A percentile compares a stretch with the other conserved stretches of the same genome.
Evolutionary conservation across 2,113 vertebrate species (phyloP).

Genomic region (Polypterus senegalus): DNA sequence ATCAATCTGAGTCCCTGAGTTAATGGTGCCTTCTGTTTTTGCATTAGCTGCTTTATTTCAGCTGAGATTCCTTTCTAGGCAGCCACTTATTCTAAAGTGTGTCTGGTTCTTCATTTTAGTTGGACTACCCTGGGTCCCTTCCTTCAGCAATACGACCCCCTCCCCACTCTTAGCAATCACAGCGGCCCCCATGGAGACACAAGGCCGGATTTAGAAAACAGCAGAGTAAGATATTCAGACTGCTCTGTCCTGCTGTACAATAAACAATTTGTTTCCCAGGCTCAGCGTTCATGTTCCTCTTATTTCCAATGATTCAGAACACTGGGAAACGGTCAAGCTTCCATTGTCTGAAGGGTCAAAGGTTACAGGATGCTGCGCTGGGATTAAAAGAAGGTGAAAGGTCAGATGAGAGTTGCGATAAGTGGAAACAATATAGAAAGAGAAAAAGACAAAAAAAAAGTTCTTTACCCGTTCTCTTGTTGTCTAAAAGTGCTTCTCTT

Average conservation of each 20-base stretch:
- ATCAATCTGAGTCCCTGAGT: too few relatives aligned
- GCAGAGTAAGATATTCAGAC: conserved; percentile 19
- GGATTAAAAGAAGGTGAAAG: conserved; percentile 56
- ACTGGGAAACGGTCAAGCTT: conserved; percentile 64
- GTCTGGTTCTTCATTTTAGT: too few relatives aligned
- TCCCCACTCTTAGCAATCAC: not conserved
- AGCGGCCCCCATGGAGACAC: not conserved
- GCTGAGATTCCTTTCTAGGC: too few relatives aligned
- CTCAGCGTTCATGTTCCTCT: conserved; percentile 64
- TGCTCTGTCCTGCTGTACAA: conserved; percentile 57
- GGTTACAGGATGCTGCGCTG: conserved; percentile 66
- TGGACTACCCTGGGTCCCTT: too few relatives aligned
- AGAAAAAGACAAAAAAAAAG: conserved; percentile 23
- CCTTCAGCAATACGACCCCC: not conserved
- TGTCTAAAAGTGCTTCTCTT: too few relatives aligned
- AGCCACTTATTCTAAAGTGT: too few relatives aligned
- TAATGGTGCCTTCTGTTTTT: too few relatives aligned
- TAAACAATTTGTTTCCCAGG: conserved; percentile 71
- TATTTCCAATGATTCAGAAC: conserved; percentile 51
- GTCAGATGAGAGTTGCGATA: conserved; percentile 50
- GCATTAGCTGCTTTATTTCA: too few relatives aligned
- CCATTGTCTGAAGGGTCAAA: conserved; percentile 50
- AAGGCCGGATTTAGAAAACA: conserved; percentile 12
- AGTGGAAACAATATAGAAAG: conserved; percentile 29
- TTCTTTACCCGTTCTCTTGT: too few relatives aligned